These are phyloP conservation scores for Epistrophe eligans DNA, from an alignment of 2,888 invertebrate genomes.

Conservation along the genomic window DNA sequence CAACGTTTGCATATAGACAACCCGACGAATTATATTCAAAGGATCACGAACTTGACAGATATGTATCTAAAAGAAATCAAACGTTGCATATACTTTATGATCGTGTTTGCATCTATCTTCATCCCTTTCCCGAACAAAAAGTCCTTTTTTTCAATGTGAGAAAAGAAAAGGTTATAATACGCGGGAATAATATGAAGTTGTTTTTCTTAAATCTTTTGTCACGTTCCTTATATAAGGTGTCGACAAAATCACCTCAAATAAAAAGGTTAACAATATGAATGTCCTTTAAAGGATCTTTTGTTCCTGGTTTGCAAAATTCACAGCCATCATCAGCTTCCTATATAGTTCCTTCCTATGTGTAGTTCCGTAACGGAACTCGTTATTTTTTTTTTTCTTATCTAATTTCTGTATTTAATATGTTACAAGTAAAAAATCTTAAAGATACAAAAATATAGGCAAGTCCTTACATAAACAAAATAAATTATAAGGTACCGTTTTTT, in stretches of 20 bases:
- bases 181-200: slow-evolving; percentile 33
- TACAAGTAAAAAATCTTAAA: slow-evolving; percentile 20
- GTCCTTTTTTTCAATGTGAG: slow-evolving; percentile 34
- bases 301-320: slow-evolving; percentile 22
- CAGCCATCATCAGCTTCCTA: not conserved
- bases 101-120: not conserved
- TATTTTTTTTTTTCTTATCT: slow-evolving; percentile 47
- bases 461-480: slow-evolving; percentile 35
- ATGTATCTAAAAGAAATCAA: slow-evolving; percentile 31
- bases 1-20: not conserved
- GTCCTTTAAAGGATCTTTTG: slow-evolving; percentile 27
- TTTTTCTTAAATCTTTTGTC: slow-evolving; percentile 47
- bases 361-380: slow-evolving; percentile 16
- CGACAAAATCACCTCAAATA: slow-evolving; percentile 64
- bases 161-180: slow-evolving; percentile 56
- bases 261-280: slow-evolving; percentile 57
- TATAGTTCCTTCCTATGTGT: not conserved
- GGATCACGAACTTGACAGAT: slow-evolving; percentile 26
- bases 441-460: slow-evolving; percentile 38
- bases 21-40: not conserved
- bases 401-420: slow-evolving; percentile 32
- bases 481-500: slow-evolving; percentile 52
- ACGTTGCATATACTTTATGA: slow-evolving; percentile 11
- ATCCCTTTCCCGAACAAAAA: not conserved
- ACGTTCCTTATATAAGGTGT: slow-evolving; percentile 57